Evolutionary conservation across 1,140 invertebrate genomes (phyloP).

Genomic region (Lerema accius): DNA sequence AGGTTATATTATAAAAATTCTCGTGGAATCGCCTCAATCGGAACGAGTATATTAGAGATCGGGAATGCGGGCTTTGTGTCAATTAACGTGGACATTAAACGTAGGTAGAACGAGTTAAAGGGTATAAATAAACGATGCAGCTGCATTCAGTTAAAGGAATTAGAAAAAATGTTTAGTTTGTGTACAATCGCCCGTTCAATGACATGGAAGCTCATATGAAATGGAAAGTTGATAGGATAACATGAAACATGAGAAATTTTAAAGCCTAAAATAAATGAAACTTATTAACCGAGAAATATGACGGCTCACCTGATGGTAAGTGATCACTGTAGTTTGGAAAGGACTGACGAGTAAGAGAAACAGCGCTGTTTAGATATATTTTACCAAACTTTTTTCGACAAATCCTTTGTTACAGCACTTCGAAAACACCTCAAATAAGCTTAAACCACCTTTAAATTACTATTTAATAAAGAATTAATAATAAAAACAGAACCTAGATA

Average conservation of each 20-base stretch:
- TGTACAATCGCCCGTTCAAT: conserved; percentile 15
- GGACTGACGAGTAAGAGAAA: too few relatives aligned
- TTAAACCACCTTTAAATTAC: too few relatives aligned
- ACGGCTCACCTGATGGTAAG: too few relatives aligned
- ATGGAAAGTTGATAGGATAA: neutral
- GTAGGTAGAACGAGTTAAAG: conserved; percentile 53
- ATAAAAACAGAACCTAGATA: too few relatives aligned
- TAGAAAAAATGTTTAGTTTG: conserved; percentile 45
- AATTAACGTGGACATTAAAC: conserved; percentile 69
- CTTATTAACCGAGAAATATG: too few relatives aligned
- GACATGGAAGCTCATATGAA: neutral
- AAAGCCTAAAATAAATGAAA: too few relatives aligned
- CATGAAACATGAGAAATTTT: neutral
- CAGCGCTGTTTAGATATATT: too few relatives aligned
- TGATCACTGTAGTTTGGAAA: too few relatives aligned
- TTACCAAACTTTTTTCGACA: too few relatives aligned
- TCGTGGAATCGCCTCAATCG: conserved; percentile 34
- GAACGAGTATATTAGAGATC: conserved; percentile 49
- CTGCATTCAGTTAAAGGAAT: conserved; percentile 51
- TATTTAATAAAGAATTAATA: too few relatives aligned
- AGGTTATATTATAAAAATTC: conserved; percentile 46
- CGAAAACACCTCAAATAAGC: too few relatives aligned
- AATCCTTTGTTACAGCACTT: too few relatives aligned
- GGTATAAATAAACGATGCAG: conserved; percentile 61
- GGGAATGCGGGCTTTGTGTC: conserved; percentile 64